A percentile compares a stretch with the other conserved stretches of the same genome.
phyloP scores from a whole-genome alignment of 2,888 invertebrate genomes.

The Mystacides longicornis region DNA sequence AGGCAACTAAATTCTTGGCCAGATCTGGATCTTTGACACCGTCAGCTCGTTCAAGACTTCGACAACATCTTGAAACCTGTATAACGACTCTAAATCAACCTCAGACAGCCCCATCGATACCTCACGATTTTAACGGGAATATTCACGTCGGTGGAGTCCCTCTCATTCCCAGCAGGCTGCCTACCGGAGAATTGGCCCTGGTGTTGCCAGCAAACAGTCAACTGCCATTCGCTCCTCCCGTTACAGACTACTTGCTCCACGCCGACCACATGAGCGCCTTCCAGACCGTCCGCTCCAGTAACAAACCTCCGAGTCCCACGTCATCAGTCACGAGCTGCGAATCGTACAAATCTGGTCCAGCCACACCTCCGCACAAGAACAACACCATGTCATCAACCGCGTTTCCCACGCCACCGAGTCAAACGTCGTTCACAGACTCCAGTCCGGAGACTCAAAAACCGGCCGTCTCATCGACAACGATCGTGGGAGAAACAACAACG shows the following conservation, averaged over 20 bases:
- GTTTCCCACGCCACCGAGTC: slow-evolving; percentile 53
- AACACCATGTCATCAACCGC: slow-evolving; percentile 32
- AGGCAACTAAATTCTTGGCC: slow-evolving; percentile 62
- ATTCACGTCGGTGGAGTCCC: slow-evolving; percentile 57
- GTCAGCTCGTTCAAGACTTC: slow-evolving; percentile 50
- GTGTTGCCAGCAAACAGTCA: slow-evolving; percentile 53
- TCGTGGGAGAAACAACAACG: slow-evolving; percentile 26
- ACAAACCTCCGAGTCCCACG: slow-evolving; percentile 56
- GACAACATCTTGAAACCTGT: slow-evolving; percentile 58
- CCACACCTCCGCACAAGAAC: slow-evolving; percentile 44
- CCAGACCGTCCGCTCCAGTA: slow-evolving; percentile 32
- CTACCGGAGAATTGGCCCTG: slow-evolving; percentile 58
- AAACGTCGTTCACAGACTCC: slow-evolving; percentile 50
- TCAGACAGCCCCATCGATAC: slow-evolving; percentile 34
- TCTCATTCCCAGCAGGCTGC: slow-evolving; percentile 57
- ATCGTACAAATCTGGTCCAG: slow-evolving; percentile 47
- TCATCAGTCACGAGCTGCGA: slow-evolving; percentile 64
- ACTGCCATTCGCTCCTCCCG: slow-evolving; percentile 38
- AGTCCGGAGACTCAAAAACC: slow-evolving; percentile 47
- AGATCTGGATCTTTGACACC: slow-evolving; percentile 46
- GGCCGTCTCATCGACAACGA: slow-evolving; percentile 49
- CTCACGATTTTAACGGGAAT: slow-evolving; percentile 34
- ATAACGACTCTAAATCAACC: slow-evolving; percentile 52
- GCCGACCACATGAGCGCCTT: slow-evolving; percentile 42
- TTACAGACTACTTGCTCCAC: slow-evolving; percentile 28